These are phyloP conservation scores for Calcarius ornatus DNA, from an alignment of 2,113 vertebrate species.

Conservation along the genomic window DNA sequence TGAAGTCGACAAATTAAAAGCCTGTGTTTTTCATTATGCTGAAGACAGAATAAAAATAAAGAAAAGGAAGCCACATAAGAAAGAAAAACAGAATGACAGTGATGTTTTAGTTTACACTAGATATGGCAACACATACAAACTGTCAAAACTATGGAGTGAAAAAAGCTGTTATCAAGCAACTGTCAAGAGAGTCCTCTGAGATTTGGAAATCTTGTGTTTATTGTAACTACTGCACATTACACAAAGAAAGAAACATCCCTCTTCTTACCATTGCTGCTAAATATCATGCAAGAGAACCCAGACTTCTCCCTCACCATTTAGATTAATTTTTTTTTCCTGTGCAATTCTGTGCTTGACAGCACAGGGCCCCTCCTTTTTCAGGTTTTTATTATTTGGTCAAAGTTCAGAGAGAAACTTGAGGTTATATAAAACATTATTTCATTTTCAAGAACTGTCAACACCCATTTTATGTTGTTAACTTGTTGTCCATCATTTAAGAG, in stretches of 20 bases:
- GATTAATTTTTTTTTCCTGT: conserved; percentile 62
- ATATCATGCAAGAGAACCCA: conserved; percentile 76
- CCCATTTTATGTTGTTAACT: conserved; percentile 73
- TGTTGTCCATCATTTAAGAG: conserved; percentile 61
- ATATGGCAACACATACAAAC: conserved; percentile 85
- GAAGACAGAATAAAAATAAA: conserved; percentile 67
- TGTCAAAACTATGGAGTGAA: conserved; percentile 87
- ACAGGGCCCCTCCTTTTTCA: conserved; percentile 45
- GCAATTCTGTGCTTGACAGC: conserved; percentile 72
- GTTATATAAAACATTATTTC: conserved; percentile 70
- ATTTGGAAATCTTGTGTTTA: conserved; percentile 87
- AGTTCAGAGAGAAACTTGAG: conserved; percentile 74
- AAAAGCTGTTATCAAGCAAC: conserved; percentile 86
- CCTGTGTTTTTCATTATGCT: conserved; percentile 79
- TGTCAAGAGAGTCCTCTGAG: conserved; percentile 86
- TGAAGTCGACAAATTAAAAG: conserved; percentile 76
- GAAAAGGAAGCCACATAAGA: conserved; percentile 73
- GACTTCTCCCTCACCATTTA: conserved; percentile 71
- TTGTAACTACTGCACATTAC: conserved; percentile 84
- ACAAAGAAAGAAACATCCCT: conserved; percentile 83
- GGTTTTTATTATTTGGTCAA: conserved; percentile 65
- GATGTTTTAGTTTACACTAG: conserved; percentile 86
- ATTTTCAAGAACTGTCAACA: conserved; percentile 69
- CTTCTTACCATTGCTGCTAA: conserved; percentile 77
- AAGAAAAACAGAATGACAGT: conserved; percentile 84